Percentiles rank a stretch among this genome's conserved stretches.
phyloP scores from a whole-genome alignment of 1,140 invertebrate species.

The Brachionus asplanchnoidis region DNA sequence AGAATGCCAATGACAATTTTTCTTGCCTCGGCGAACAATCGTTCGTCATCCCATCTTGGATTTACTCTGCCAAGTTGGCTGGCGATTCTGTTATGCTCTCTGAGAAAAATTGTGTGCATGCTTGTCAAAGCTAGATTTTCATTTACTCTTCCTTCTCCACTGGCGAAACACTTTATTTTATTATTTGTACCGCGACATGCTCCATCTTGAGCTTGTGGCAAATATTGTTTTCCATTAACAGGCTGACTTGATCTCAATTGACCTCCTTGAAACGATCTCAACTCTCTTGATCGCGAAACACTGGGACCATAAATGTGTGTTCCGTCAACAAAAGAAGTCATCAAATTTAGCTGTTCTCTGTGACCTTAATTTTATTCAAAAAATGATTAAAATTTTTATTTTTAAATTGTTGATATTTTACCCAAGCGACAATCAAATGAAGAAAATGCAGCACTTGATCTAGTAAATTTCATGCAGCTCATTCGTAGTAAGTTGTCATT shows the following conservation, averaged over 20 bases:
- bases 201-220: slow-evolving; percentile 22
- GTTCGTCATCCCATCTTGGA: slow-evolving; percentile 45
- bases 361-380: neutral
- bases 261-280: slow-evolving; percentile 3
- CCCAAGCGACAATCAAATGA: slow-evolving; percentile 20
- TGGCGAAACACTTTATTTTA: slow-evolving; percentile 16
- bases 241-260: neutral
- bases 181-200: slow-evolving; percentile 10
- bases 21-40: slow-evolving; percentile 67
- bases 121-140: slow-evolving; percentile 24
- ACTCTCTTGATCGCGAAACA: neutral
- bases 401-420: neutral
- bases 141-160: slow-evolving; percentile 37
- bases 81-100: slow-evolving; percentile 48
- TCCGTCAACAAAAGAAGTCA: slow-evolving; percentile 76
- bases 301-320: slow-evolving; percentile 62
- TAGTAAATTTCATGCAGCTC: slow-evolving; percentile 31
- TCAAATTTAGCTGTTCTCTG: slow-evolving; percentile 68
- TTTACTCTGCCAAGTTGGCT: slow-evolving; percentile 42
- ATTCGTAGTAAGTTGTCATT: slow-evolving; percentile 37
- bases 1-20: slow-evolving; percentile 81
- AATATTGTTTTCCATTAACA: neutral
- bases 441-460: slow-evolving; percentile 25
- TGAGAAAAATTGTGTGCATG: slow-evolving; percentile 70
- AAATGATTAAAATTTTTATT: too few relatives aligned